phyloP scores from a whole-genome alignment of 2,113 vertebrate species.

The Rafetus swinhoei region DNA sequence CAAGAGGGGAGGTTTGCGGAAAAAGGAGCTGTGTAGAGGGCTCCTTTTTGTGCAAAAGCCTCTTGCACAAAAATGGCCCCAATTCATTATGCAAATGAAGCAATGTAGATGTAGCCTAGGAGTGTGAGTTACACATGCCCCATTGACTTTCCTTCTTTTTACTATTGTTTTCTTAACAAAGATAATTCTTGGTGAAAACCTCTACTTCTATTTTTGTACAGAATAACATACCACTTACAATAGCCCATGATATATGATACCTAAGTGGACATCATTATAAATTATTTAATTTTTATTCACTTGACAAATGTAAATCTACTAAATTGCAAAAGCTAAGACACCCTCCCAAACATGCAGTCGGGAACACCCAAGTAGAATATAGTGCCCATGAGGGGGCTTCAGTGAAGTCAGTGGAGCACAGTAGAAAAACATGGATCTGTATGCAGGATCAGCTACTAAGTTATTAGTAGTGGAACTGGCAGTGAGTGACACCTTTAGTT shows the following conservation, averaged over 20 bases:
- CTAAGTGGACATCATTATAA: constrained; percentile 63
- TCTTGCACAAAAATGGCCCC: too few relatives aligned
- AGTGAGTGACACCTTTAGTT: neutral
- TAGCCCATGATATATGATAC: constrained; percentile 47
- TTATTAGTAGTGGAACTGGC: neutral
- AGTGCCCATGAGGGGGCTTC: neutral
- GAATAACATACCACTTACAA: constrained; percentile 12
- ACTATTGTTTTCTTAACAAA: constrained; percentile 16
- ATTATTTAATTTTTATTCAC: constrained; percentile 64
- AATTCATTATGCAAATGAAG: too few relatives aligned
- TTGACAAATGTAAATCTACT: constrained; percentile 48
- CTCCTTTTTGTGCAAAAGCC: too few relatives aligned
- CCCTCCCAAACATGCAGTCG: rapidly evolving
- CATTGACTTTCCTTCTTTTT: constrained; percentile 7
- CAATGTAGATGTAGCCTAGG: too few relatives aligned
- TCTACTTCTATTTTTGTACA: constrained; percentile 58
- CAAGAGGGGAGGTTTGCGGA: too few relatives aligned
- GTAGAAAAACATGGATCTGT: neutral
- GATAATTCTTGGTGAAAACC: constrained; percentile 17
- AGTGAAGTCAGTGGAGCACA: neutral
- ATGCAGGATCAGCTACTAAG: neutral
- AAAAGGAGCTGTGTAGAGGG: too few relatives aligned
- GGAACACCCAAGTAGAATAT: neutral
- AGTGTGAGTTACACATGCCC: neutral
- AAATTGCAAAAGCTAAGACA: constrained; percentile 48